A percentile compares a stretch with the other conserved stretches of the same genome.
phyloP scores from a whole-genome alignment of 2,888 invertebrate species.

The Dyspetes luteomarginatus region DNA sequence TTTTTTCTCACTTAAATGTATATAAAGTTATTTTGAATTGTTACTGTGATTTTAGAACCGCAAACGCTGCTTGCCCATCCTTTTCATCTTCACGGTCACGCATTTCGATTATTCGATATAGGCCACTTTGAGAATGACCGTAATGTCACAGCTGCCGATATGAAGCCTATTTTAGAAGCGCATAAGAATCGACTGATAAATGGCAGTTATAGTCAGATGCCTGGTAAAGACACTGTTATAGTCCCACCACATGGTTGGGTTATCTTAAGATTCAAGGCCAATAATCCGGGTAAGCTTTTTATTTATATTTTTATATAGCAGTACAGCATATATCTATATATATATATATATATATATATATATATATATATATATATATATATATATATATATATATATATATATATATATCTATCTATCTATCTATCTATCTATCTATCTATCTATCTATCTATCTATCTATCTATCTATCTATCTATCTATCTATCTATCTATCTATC shows the following conservation, averaged over 20 bases:
- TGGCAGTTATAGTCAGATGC: constrained; percentile 91
- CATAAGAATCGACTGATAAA: constrained; percentile 92
- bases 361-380: too few species aligned
- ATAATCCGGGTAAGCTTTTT: constrained; percentile 88
- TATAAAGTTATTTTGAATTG: too few species aligned
- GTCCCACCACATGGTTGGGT: constrained; percentile 96
- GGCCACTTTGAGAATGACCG: constrained; percentile 90
- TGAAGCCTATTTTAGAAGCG: constrained; percentile 91
- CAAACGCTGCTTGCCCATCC: constrained; percentile 93
- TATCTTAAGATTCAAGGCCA: constrained; percentile 92
- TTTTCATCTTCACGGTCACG: constrained; percentile 94
- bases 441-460: too few species aligned
- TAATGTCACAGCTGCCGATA: constrained; percentile 87
- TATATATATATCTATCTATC: too few species aligned
- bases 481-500: too few species aligned
- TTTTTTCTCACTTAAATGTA: too few species aligned
- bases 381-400: too few species aligned
- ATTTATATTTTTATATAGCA: too few species aligned
- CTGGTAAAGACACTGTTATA: constrained; percentile 93
- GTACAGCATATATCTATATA: too few species aligned
- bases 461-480: too few species aligned
- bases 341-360: too few species aligned
- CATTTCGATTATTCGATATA: constrained; percentile 93
- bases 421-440: too few species aligned
- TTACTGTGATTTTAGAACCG: constrained; percentile 89